These are phyloP conservation scores for Scolanthus callimorphus DNA, from an alignment of 92 coral and sea anemone genomes.

Conservation along the genomic window DNA sequence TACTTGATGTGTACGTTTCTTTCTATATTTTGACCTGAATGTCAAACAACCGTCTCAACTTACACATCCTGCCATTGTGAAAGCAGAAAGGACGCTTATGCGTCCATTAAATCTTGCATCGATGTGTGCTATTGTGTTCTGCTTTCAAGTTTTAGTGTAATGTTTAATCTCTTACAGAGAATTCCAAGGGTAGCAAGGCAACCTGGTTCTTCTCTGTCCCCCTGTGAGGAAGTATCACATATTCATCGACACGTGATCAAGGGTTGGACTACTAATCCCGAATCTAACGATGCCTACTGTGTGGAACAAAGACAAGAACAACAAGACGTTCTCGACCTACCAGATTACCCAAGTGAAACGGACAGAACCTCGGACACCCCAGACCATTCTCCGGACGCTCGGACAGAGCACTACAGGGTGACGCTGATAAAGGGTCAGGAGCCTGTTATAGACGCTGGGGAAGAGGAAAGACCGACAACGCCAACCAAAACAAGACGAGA, in stretches of 20 bases:
- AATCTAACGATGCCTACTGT: slow-evolving; percentile 66
- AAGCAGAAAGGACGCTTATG: no score
- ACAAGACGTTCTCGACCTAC: slow-evolving; percentile 7
- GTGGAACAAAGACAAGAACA: slow-evolving; percentile 11
- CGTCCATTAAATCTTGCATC: no score
- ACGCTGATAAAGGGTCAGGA: background rate
- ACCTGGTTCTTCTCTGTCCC: slow-evolving; percentile 28
- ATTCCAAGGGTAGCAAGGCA: slow-evolving; percentile 71
- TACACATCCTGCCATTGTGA: no score
- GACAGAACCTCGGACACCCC: slow-evolving; percentile 9
- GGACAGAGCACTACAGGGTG: no score
- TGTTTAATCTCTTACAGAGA: slow-evolving; percentile 43
- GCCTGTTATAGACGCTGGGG: background rate
- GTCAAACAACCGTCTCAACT: no score
- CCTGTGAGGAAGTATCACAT: slow-evolving; percentile 66
- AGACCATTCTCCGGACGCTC: background rate
- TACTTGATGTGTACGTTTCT: no score
- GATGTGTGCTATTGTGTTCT: no score
- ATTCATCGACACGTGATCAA: slow-evolving; percentile 91
- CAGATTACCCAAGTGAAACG: slow-evolving; percentile 9
- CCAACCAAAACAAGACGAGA: background rate
- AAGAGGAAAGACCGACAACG: background rate
- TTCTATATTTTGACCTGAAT: no score
- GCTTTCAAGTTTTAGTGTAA: no score
- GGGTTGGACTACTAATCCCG: slow-evolving; percentile 94